Evolutionary conservation across 1,140 invertebrate species (phyloP).

Genomic region (Drosophila guanche): DNA sequence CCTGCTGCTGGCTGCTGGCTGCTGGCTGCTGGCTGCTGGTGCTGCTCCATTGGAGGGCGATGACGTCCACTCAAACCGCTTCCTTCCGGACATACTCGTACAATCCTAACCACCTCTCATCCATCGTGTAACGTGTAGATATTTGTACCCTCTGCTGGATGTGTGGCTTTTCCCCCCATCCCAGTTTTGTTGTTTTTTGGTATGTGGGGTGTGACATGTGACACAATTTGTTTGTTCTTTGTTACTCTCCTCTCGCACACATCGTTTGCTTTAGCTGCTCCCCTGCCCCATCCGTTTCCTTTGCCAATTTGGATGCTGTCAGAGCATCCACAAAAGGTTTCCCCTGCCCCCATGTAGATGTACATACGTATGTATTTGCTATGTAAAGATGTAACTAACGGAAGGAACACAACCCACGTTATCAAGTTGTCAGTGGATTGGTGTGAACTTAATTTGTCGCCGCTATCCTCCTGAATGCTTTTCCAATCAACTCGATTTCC

Average conservation of each 20-base stretch:
- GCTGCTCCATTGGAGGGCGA: conserved; percentile 39
- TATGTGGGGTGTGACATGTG: conserved; percentile 56
- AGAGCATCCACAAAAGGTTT: conserved; percentile 35
- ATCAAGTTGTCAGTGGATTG: conserved; percentile 43
- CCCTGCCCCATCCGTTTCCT: conserved; percentile 21
- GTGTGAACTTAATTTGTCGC: conserved; percentile 37
- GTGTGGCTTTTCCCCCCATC: conserved; percentile 37
- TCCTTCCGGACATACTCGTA: conserved; percentile 8
- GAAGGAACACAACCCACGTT: conserved; percentile 6
- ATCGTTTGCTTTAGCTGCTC: conserved; percentile 17
- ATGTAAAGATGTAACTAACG: conserved; percentile 23
- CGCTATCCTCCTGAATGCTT: conserved; percentile 2
- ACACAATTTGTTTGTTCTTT: conserved; percentile 59
- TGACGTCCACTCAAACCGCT: conserved; percentile 32
- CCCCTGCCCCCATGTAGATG: neutral
- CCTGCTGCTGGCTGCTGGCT: too few relatives aligned
- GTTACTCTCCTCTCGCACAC: conserved; percentile 20
- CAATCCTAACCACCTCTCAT: neutral
- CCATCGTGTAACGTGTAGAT: conserved; percentile 19
- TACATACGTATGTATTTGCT: neutral
- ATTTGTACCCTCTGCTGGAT: conserved; percentile 27
- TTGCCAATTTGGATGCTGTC: conserved; percentile 55
- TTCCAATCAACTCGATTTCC: conserved; percentile 51
- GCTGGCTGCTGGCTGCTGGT: neutral
- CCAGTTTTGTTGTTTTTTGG: conserved; percentile 29